phyloP scores from a whole-genome alignment of 2,888 invertebrate genomes.

The Dysmachus trigonus region DNA sequence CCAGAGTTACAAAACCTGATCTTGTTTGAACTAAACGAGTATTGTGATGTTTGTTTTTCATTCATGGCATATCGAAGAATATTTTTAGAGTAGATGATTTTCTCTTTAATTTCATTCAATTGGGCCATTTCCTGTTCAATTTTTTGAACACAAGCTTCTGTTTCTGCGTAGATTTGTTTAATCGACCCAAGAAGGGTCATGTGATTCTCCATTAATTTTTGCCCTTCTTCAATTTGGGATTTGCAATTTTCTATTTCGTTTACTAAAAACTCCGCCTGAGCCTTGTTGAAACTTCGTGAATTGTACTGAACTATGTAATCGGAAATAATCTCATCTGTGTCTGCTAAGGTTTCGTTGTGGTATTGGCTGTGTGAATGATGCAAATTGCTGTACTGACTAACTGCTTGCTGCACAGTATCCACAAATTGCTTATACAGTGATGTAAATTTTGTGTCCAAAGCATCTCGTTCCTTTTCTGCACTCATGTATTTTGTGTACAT shows the following conservation, averaged over 20 bases:
- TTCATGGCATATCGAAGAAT: slow-evolving; percentile 56
- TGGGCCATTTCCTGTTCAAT: slow-evolving; percentile 60
- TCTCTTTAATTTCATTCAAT: slow-evolving; percentile 60
- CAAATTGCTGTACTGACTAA: slow-evolving; percentile 56
- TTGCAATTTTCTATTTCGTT: slow-evolving; percentile 58
- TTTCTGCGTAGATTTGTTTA: slow-evolving; percentile 59
- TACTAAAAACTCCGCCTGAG: slow-evolving; percentile 57
- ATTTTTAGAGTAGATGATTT: slow-evolving; percentile 60
- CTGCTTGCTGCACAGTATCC: slow-evolving; percentile 56
- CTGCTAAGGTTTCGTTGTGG: slow-evolving; percentile 50
- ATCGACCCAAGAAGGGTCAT: slow-evolving; percentile 58
- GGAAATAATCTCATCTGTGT: slow-evolving; percentile 57
- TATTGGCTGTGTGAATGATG: slow-evolving; percentile 57
- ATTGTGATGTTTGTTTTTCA: slow-evolving; percentile 49
- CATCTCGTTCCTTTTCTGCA: slow-evolving; percentile 54
- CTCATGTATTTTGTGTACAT: slow-evolving; percentile 56
- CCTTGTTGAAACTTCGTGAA: slow-evolving; percentile 55
- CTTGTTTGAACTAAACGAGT: neutral
- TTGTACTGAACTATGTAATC: slow-evolving; percentile 60
- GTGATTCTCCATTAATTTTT: slow-evolving; percentile 58
- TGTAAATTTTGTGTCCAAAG: slow-evolving; percentile 56
- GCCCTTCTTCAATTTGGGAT: slow-evolving; percentile 53
- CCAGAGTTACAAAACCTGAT: neutral
- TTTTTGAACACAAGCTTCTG: slow-evolving; percentile 57
- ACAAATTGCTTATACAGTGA: slow-evolving; percentile 56